These are phyloP conservation scores for Eufriesea mexicana DNA, from an alignment of 1,140 invertebrate species.

Conservation along the genomic window DNA sequence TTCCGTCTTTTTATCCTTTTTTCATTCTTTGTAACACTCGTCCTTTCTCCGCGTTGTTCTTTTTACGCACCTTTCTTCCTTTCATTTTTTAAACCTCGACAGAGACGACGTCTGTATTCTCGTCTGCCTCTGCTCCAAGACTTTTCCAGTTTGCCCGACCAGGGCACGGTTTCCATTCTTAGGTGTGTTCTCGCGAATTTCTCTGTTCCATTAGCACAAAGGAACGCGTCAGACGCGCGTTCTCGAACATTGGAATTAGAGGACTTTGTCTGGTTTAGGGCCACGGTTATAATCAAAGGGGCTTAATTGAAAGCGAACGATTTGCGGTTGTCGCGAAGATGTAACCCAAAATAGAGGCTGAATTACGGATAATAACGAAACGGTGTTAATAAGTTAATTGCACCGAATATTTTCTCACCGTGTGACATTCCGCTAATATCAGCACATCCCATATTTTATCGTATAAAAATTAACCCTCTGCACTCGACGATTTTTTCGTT, in stretches of 20 bases:
- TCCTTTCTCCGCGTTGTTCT: background rate
- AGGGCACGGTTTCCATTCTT: conserved; percentile 5
- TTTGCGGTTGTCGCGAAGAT: background rate
- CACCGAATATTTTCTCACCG: too few relatives aligned
- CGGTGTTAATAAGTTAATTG: conserved; percentile 15
- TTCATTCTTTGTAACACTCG: background rate
- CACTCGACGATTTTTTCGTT: too few relatives aligned
- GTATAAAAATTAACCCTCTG: too few relatives aligned
- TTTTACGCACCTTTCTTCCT: background rate
- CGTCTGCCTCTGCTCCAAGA: background rate
- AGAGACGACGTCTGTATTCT: background rate
- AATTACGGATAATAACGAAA: conserved; percentile 23
- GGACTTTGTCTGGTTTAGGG: conserved; percentile 21
- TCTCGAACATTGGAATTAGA: conserved; percentile 22
- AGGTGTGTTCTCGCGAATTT: conserved; percentile 33
- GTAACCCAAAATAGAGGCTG: background rate
- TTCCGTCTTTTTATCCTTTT: background rate
- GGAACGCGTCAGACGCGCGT: conserved; percentile 16
- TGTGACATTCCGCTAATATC: too few relatives aligned
- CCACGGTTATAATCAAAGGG: conserved; percentile 9
- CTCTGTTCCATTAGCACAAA: conserved; percentile 60
- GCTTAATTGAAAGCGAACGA: conserved; percentile 31
- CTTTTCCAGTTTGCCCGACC: conserved; percentile 1
- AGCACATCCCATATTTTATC: too few relatives aligned
- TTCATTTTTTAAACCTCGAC: background rate